Evolutionary conservation across 1,140 invertebrate genomes (phyloP), one percentile per base, ranked within the genome.

Genomic region (Dufourea novaeangliae): DNA sequence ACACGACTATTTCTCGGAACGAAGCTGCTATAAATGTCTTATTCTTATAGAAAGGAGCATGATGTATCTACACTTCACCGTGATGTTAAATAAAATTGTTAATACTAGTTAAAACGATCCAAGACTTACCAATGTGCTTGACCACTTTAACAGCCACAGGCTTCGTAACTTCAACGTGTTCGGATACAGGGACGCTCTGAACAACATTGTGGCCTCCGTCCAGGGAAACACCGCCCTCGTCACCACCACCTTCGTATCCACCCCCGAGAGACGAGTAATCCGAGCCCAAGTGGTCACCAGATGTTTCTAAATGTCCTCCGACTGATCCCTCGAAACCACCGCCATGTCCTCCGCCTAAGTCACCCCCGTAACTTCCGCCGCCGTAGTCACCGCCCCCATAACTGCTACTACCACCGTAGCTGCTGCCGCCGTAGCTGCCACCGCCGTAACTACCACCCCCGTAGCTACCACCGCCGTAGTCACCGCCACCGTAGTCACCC

Each of bases 81-180:
- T n/a, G n/a, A n/a, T n/a, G n/a, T n/a, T n/a, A n/a, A n/a, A n/a
- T n/a, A n/a, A n/a, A n/a, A n/a, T n/a, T n/a, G n/a, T n/a, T n/a
- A n/a, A n/a, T n/a, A n/a, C n/a, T n/a, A n/a, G n/a, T n/a, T n/a
- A n/a, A n/a, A n/a, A n/a, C 46, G 8, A 50, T 50, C n/a, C n/a
- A 6, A 8, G 20, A 80, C 86, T 89, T 88, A 93, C 95, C 94
- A 20, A 96, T 94, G 84, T 96, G 95, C 87, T 96, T 95, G 87
- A 95, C 95, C 57, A 95, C 93, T 62, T 95, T 95, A 52, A 96
- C 93, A 17, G 94, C 93, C 14, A 96, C 93, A 54, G 95, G 95
- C 86, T 95, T 95, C 44, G 95, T 94, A 41, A 96, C 94, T 89
- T 96, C 95, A 27, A 95, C 93, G 64, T 96, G 95, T 84, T 96